Conservation (phyloP, 2,797 vertebrate species). For the Pseudomugil tenellus region DNA sequence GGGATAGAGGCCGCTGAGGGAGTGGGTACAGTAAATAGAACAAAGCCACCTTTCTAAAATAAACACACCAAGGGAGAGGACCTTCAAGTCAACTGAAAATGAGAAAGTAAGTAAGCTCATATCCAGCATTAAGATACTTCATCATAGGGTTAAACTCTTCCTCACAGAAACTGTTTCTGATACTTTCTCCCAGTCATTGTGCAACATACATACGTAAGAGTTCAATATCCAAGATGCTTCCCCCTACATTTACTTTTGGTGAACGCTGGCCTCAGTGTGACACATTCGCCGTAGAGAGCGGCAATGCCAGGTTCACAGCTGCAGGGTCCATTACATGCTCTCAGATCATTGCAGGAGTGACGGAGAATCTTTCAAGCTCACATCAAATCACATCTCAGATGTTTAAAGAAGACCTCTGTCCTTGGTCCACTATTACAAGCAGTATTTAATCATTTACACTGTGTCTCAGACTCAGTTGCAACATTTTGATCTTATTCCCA, state of each 20-base stretch:
- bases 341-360: slow-evolving; percentile 64
- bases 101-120: slow-evolving; percentile 36
- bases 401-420: slow-evolving; percentile 43
- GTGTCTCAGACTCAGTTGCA: neutral
- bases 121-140: slow-evolving; percentile 32
- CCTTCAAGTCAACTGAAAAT: slow-evolving; percentile 58
- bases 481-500: neutral
- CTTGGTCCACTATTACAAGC: slow-evolving; percentile 14
- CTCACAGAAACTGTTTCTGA: slow-evolving; percentile 35
- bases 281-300: slow-evolving; percentile 52
- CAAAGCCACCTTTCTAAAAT: slow-evolving; percentile 80
- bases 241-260: slow-evolving; percentile 40
- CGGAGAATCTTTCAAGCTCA: slow-evolving; percentile 43
- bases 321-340: slow-evolving; percentile 61
- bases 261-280: slow-evolving; percentile 55
- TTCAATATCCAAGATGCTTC: slow-evolving; percentile 39
- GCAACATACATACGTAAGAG: slow-evolving; percentile 18
- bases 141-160: slow-evolving; percentile 46
- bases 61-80: slow-evolving; percentile 68
- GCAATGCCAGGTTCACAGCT: slow-evolving; percentile 54
- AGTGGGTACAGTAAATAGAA: slow-evolving; percentile 72
- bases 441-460: neutral
- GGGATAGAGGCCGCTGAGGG: slow-evolving; percentile 62
- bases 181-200: slow-evolving; percentile 43
- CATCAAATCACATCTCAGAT: slow-evolving; percentile 54